Conservation (phyloP, 1,140 invertebrate species). For the Sipha flava region DNA sequence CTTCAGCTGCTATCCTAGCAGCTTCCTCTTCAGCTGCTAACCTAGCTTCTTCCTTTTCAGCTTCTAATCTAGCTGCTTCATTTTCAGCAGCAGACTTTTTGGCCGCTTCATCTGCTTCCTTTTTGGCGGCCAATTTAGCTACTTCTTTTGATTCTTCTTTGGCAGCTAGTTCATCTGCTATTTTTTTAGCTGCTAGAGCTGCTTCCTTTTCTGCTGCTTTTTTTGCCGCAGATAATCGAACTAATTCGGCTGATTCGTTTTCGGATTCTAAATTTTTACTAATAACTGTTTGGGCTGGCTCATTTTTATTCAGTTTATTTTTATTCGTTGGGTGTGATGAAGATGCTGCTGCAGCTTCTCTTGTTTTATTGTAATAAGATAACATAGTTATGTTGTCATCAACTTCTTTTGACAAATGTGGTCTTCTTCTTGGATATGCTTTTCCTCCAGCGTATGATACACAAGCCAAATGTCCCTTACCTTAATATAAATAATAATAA, state of each 20-base stretch:
- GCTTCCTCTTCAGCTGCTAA: not conserved
- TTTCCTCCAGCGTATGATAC: conserved; percentile 68
- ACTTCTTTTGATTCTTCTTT: not conserved
- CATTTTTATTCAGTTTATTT: conserved; percentile 33
- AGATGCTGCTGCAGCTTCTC: conserved; percentile 47
- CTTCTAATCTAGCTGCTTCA: not conserved
- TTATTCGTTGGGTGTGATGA: not conserved
- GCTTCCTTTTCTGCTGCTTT: not conserved
- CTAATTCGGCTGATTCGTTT: not conserved
- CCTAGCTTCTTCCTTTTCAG: not conserved
- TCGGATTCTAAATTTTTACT: conserved; percentile 35
- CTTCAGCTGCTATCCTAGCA: not conserved
- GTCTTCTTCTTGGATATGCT: conserved; percentile 59
- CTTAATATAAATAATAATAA: conserved; percentile 32
- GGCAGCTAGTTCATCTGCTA: not conserved
- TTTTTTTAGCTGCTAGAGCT: no score
- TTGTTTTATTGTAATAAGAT: conserved; percentile 62
- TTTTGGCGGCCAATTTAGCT: conserved; percentile 8
- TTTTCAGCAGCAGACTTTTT: no score
- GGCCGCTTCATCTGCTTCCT: no score
- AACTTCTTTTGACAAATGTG: conserved; percentile 41
- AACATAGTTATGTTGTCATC: conserved; percentile 52
- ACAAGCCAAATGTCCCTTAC: conserved; percentile 60
- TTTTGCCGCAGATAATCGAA: not conserved
- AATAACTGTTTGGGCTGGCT: conserved; percentile 36